Evolutionary conservation across 2,797 vertebrate species (phyloP).

Genomic region (Coracias cyanogaster): DNA sequence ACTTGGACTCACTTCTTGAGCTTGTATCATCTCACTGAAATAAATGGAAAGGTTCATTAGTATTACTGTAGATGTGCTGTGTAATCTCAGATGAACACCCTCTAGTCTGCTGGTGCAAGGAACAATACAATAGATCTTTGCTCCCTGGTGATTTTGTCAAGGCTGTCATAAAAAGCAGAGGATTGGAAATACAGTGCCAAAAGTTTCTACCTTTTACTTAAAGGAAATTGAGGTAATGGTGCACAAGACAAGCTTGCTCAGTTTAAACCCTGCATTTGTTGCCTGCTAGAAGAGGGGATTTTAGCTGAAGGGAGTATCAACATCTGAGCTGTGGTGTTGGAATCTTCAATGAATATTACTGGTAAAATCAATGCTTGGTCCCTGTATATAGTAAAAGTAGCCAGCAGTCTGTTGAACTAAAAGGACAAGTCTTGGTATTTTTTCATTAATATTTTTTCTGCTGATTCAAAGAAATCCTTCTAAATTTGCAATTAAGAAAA

Average conservation of each 20-base stretch:
- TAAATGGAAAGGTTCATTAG: neutral
- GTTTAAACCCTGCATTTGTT: neutral
- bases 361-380: neutral
- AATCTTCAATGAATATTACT: neutral
- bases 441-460: no score
- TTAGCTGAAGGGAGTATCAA: neutral
- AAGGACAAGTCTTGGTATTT: no score
- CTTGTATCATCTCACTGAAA: neutral
- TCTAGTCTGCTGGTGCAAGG: neutral
- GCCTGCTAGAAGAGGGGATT: neutral
- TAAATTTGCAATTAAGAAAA: neutral
- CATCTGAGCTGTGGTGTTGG: neutral
- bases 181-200: neutral
- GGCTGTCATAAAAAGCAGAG: neutral
- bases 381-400: neutral
- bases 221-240: neutral
- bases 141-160: neutral
- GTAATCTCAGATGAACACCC: neutral
- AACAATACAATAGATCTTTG: neutral
- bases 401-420: no score
- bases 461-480: no score
- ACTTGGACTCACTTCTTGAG: neutral
- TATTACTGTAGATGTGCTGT: accelerated
- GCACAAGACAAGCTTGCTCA: neutral
- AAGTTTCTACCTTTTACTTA: neutral